Percentiles rank a stretch among this genome's conserved stretches.
These are phyloP conservation scores for Cydia splendana DNA, from an alignment of 1,140 invertebrate species.

Conservation along the genomic window DNA sequence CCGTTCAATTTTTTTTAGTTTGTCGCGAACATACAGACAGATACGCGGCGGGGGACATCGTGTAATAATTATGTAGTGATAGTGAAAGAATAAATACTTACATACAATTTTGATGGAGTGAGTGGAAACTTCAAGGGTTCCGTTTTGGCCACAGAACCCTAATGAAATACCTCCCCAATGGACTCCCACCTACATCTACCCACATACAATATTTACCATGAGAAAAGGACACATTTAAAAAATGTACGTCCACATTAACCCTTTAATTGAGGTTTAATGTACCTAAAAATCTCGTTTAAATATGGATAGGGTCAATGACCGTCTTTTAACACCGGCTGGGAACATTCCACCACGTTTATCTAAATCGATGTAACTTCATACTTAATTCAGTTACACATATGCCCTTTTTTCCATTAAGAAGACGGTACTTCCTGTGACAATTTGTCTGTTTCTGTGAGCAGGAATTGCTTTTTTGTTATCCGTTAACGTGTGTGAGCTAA, in stretches of 20 bases:
- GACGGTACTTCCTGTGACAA: constrained; percentile 65
- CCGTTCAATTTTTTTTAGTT: too few species aligned
- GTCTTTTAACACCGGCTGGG: constrained; percentile 5
- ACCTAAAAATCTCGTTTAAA: constrained; percentile 23
- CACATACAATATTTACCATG: background rate
- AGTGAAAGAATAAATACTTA: too few species aligned
- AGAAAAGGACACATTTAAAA: constrained; percentile 14
- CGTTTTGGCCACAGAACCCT: background rate
- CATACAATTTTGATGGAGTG: too few species aligned
- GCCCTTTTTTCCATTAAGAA: background rate
- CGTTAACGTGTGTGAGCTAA: constrained; percentile 33
- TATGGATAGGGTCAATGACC: constrained; percentile 16
- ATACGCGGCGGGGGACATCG: too few species aligned
- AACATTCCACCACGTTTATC: background rate
- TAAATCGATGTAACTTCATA: background rate
- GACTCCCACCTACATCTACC: constrained; percentile 3
- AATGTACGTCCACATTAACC: background rate
- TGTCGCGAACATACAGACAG: too few species aligned
- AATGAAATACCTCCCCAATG: background rate
- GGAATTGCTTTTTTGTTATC: constrained; percentile 48
- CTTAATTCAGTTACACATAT: background rate
- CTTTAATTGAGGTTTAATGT: constrained; percentile 28
- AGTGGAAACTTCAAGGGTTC: too few species aligned
- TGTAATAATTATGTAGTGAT: too few species aligned
- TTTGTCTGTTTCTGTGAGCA: constrained; percentile 66